Base-by-base conservation (phyloP, 2,797 vertebrate species). In the Cynopterus sphinx region DNA sequence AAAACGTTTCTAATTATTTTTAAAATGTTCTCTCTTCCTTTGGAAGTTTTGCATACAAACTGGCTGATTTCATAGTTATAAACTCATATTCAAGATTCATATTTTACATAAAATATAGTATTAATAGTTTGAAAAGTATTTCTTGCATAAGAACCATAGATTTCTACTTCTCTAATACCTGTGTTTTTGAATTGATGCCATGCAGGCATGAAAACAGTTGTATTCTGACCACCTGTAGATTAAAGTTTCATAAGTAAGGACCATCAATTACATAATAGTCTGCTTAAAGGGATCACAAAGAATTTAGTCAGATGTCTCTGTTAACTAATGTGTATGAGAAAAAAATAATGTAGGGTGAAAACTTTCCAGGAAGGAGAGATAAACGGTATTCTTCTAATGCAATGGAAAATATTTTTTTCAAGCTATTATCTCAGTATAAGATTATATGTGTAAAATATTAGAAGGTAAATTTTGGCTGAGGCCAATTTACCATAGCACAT, bases 151-250 rank as follows among this genome's bases (percentile, higher is more conserved):
- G 46, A 85, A 79, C 31, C n/a, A 9, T 55, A 51, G 57, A 36
- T 21, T 75, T 77, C 61, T 70, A 39, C 57, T 82, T 91, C 22
- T 82, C 21, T 46, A 41, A 59, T 73, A 78, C 16, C n/a, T 81
- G 77, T 13, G 49, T 73, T 81, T 86, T 70, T 31, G 36, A 94
- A 75, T 71, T 68, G 70, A 84, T 85, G 41, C 71, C 73, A 10
- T 7, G 5, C 26, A 95, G 36, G 41, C 65, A 86, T 87, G 53
- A 70, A 90, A 85, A 43, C 21, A 28, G 13, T 43, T 90, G 9
- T 87, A 63, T 90, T 98, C 97, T 97, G 96, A 95, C 97, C 77
- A 95, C 78, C 68, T 86, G 93, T 41, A 90, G 75, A 70, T 96
- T 97, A 59, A 96, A 46, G 91, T 97, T 98, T 97, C 86, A 53